Base-by-base conservation (phyloP, 1,140 invertebrate genomes). In the Lordiphosa clarofinis region DNA sequence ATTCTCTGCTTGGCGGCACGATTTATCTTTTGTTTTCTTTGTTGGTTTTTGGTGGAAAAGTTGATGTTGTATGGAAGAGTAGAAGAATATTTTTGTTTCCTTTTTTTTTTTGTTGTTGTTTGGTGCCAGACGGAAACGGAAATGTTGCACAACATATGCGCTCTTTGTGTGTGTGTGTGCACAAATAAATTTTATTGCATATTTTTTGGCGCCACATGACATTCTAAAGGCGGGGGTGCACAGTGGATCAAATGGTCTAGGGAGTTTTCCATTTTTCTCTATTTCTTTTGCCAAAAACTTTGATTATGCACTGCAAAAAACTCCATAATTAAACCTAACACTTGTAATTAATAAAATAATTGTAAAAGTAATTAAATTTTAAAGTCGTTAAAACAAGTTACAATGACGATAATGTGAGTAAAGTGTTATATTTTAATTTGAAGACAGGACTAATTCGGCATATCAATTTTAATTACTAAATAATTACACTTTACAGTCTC, bases 141-240 rank as follows among this genome's bases (percentile, higher is more conserved):
- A 84, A 84, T 82, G 78, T 84, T 82, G 68, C 78, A 73, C 76
- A 82, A 70, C 78, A 84, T 82, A 84, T 82, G 78, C 73, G 76
- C 54, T 28, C 21, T 47, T 48, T 56, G 36, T 61, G 15, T 1
- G 28, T 35, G 21, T 31, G 31, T 44, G 19, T 53, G 11, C 11
- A 11, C 50, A 73, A 76, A 82, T 76, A 82, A 72, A 81, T 78
- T 82, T 84, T 84, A 84, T 78, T 84, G 78, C 78, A 82, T 84
- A 82, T 73, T 84, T 82, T 75, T 82, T 44, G 76, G 76, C 73
- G 68, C 72, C 76, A 82, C 44, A 70, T 72, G 72, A 81, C 76
- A 65, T 36, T 12, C 12, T 11, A 11, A 6, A 5, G 24, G 24
- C 24, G 24, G 24, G 5, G 6, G 24, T 4, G 24, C 24, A 28